Percentiles rank a stretch among this genome's conserved stretches.
phyloP scores from a whole-genome alignment of 2,888 invertebrate genomes.

The Halictus quadricinctus region DNA sequence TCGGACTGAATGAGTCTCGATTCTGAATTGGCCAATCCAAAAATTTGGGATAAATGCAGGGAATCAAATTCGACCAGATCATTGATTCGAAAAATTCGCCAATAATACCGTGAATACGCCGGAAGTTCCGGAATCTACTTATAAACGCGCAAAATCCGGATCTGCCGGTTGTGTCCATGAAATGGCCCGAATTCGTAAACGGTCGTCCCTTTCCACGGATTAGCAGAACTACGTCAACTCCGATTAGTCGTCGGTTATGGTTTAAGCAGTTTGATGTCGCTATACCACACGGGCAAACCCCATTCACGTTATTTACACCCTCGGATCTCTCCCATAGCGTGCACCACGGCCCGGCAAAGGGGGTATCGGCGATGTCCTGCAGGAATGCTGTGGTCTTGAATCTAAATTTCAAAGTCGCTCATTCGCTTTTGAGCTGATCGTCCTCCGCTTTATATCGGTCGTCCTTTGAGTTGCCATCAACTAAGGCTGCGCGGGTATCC shows the following conservation, averaged over 20 bases:
- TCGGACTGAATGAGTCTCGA: not conserved
- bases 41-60: not conserved
- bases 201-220: not conserved
- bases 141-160: not conserved
- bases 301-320: slow-evolving; percentile 46
- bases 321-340: slow-evolving; percentile 5
- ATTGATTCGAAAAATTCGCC: not conserved
- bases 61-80: not conserved
- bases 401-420: slow-evolving; percentile 76
- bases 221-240: slow-evolving; percentile 12
- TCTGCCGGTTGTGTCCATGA: not conserved
- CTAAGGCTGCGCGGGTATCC: not conserved
- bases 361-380: slow-evolving; percentile 37
- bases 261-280: slow-evolving; percentile 72
- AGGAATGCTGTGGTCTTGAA: slow-evolving; percentile 60
- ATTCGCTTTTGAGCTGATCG: slow-evolving; percentile 72
- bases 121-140: not conserved
- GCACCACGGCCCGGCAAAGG: slow-evolving; percentile 40
- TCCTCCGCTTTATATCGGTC: slow-evolving; percentile 12
- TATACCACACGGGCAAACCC: slow-evolving; percentile 34
- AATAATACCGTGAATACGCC: too few species aligned
- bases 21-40: not conserved
- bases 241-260: slow-evolving; percentile 51
- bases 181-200: not conserved
- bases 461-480: slow-evolving; percentile 1